phyloP scores from a whole-genome alignment of 2,113 vertebrate genomes.

The Cromileptes altivelis region DNA sequence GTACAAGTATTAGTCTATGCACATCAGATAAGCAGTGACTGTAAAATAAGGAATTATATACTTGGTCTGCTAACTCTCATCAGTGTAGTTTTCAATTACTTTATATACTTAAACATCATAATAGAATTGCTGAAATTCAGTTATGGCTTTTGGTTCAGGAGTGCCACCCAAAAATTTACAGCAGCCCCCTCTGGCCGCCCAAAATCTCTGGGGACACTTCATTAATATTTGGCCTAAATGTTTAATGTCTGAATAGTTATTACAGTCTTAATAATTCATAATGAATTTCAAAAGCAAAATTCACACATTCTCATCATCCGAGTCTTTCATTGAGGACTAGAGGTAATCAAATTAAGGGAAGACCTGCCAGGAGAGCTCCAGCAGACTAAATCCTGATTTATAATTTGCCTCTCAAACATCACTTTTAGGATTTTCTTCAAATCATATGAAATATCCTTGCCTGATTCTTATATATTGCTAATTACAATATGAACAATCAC shows the following conservation, averaged over 20 bases:
- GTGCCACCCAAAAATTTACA: no score
- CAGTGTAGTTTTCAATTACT: no score
- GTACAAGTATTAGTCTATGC: no score
- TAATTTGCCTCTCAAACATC: neutral
- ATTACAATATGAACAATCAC: neutral
- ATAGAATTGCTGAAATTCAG: no score
- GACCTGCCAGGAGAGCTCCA: neutral
- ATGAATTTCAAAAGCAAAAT: neutral
- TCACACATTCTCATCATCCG: neutral
- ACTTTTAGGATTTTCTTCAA: neutral
- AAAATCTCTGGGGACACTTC: neutral
- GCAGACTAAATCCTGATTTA: neutral
- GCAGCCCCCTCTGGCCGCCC: no score
- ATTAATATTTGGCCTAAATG: neutral
- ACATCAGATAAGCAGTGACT: no score
- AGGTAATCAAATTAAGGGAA: neutral
- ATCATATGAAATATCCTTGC: neutral
- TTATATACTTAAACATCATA: no score
- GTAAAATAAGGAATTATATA: no score
- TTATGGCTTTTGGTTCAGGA: no score
- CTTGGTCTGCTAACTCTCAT: no score
- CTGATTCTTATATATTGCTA: neutral
- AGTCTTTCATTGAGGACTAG: neutral
- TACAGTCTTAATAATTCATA: neutral
- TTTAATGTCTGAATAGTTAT: neutral